Evolutionary conservation across 2,113 vertebrate genomes (phyloP), one percentile per base, ranked within the genome.

Genomic region (Ophiodon elongatus): DNA sequence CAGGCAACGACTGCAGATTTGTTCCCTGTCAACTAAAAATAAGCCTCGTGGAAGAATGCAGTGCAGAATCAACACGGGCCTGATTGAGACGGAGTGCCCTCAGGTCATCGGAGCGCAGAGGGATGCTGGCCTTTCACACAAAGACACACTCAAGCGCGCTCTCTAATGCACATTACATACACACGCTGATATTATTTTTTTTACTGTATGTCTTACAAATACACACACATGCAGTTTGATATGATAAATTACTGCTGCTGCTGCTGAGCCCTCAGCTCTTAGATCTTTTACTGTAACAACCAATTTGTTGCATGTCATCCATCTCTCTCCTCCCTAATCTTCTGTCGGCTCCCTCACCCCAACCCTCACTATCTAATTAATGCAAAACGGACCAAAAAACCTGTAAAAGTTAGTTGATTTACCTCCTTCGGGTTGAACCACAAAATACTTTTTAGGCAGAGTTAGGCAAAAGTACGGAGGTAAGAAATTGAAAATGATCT

Each of bases 21-120:
- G 89, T 92, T 93, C 91, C 80, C 82, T 80, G 77, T 93, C 81
- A 84, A 91, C 92, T 94, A 92, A 93, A 93, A 94, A 93, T 94
- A 93, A 89, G 71, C 68, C 67, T 73, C 0, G 4, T 90, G 84
- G 82, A 91, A 93, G 85, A 93, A 90, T 82, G 66, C 68, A 64
- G 79, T 21, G 56, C 80, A 88, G 80, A 92, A 77, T 85, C 89
- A 92, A 91, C 88, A 88, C 21, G 2, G 72, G 69, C 69, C 81
- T 84, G 90, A 93, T 90, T 80, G 84, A 91, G 90, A 88, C 84
- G 2, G 74, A 86, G 79, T 54, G 50, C 56, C 83, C 52, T 83
- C 72, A 25, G 94, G 87, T 93, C 89, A 85, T 29, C 72, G 5
- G 65, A 73, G 62, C 66, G 47, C 50, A 23, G 35, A 85, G 29